These are phyloP conservation scores for Aricia artaxerxes DNA, from an alignment of 2,888 invertebrate genomes.

Conservation along the genomic window DNA sequence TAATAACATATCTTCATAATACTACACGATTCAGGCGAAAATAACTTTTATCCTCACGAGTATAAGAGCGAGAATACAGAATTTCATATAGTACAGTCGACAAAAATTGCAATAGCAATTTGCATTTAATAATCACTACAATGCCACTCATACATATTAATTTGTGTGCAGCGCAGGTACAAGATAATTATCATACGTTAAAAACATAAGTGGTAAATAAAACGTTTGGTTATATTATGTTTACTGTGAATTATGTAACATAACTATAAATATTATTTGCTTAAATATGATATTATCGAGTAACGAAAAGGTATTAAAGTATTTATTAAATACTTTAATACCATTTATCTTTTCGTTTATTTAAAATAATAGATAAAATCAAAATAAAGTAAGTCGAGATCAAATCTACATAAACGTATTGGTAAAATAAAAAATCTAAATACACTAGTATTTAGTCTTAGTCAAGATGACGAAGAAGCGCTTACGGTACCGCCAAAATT, in stretches of 20 bases:
- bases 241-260: background rate
- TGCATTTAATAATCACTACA: background rate
- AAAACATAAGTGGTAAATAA: background rate
- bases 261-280: too few species aligned
- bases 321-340: too few species aligned
- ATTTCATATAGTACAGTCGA: background rate
- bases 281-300: too few species aligned
- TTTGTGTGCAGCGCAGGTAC: background rate
- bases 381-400: too few species aligned
- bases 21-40: slow-evolving; percentile 1
- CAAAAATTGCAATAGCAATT: background rate
- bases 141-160: slow-evolving; percentile 3
- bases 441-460: too few species aligned
- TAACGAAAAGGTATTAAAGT: too few species aligned
- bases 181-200: background rate
- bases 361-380: too few species aligned
- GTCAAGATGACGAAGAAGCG: too few species aligned
- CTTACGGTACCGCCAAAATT: slow-evolving; percentile 15
- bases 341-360: too few species aligned
- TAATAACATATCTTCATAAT: slow-evolving; percentile 34
- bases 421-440: too few species aligned
- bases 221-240: background rate
- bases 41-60: background rate
- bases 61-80: background rate
- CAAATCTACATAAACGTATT: too few species aligned